Evolutionary conservation across 2,888 invertebrate species (phyloP), one percentile per base, ranked within the genome.

Genomic region (Tetranychus truncatus): DNA sequence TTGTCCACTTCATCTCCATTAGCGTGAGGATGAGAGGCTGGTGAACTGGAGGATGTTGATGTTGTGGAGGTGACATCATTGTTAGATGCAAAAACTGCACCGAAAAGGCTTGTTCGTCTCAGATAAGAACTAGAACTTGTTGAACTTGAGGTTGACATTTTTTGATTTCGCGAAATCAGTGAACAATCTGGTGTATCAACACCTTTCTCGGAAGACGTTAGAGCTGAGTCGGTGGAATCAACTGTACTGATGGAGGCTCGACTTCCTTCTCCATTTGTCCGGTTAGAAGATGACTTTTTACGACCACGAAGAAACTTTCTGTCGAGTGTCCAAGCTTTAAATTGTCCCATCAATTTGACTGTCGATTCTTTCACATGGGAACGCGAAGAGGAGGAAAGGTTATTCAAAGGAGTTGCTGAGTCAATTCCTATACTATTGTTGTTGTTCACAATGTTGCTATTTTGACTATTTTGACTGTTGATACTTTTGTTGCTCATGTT

Each of bases 321-420:
- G 74, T 78, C 78, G 45, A 78, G 74, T 24, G 78, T 78, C 78
- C 78, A 78, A n/a, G 78, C 78, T 73, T 78, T 78, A 34, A 78
- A 77, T 72, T 78, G 78, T 1, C 76, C 75, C 9, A 78, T 69
- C n/a, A 69, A 69, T 24, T 69, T 69, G n/a, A 7, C 21, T 2
- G 69, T 69, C n/a, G 69, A 69, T 18, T 55, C 55, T 2, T 55
- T 55, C 1, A 55, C 55, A 15, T 55, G 55, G 6, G 55, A 15
- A 15, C 55, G 55, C 9, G 55, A 55, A 15, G 55, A 55, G 15
- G 55, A 55, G 55, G 11, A 55, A 55, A 55, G 55, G 7, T 55
- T 55, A 55, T 55, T 55, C 55, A 55, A 55, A 15, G 55, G 55
- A 55, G 55, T 2, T 55, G 55, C 11, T 55, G 55, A 15, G 15